Base-by-base conservation (phyloP, 2,113 vertebrate species). In the Tenebrosternarchus preto region DNA sequence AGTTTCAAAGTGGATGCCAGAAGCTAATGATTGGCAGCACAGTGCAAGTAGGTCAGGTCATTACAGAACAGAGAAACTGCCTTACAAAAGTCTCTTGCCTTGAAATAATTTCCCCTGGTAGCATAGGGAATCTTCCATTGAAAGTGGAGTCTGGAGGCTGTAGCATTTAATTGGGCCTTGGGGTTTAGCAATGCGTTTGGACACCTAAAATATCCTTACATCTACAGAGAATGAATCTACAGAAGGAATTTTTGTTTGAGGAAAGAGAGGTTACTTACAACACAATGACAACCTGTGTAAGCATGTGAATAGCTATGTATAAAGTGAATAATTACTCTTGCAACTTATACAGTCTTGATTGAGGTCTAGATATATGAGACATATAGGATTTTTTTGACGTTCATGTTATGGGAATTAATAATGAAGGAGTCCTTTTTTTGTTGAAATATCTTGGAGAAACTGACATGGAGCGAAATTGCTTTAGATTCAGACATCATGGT, bases 141-240 rank as follows among this genome's bases (percentile, higher is more conserved):
- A 64, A 63, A 66, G 43, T 22, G 0, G 0, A 57, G 22, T 27
- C 25, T 36, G 57, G 36, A 76, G 4, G 50, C 55, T 20, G 8
- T 25, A 24, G 61, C 68, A 17, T 31, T 33, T 77, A 76, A 72
- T 79, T 70, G 16, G 24, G 24, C 80, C 80, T 59, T 61, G 64
- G 64, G 43, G 67, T n/a, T 59, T 43, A 59, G 19, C 31, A 27
- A 15, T 27, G 50, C 24, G 7, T 6, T 24, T 12, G 24, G 11
- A 17, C 5, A 36, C 43, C 68, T 46, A 61, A 63, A 72, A 25
- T 55, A 25, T 17, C 33, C 24, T 29, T 2, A 12, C 8, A 11
- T 64, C 7, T 67, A 9, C 0, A 7, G 9, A 67, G 19, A 67
- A 12, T 16, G 15, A 15, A 63, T 63, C 15, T 27, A 27, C 9